Percentiles rank a stretch among this genome's conserved stretches.
Evolutionary conservation across 2,797 vertebrate genomes (phyloP).

Genomic region (Crenichthys baileyi): DNA sequence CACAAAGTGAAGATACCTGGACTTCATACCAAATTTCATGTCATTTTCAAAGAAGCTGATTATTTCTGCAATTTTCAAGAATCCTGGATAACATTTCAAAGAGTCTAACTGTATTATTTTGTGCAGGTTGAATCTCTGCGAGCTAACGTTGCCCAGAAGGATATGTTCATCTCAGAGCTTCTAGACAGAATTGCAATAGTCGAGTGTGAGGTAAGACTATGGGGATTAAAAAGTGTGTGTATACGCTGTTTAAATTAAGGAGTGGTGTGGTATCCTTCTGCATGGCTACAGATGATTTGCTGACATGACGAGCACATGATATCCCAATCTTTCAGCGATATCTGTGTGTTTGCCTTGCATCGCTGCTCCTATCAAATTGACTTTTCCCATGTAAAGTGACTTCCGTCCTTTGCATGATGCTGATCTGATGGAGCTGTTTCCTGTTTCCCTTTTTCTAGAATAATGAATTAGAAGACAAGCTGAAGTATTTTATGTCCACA

Average conservation of each 20-base stretch:
- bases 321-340: slow-evolving; percentile 25
- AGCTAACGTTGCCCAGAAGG: slow-evolving; percentile 92
- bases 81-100: neutral
- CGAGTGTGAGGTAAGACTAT: slow-evolving; percentile 92
- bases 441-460: slow-evolving; percentile 87
- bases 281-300: slow-evolving; percentile 31
- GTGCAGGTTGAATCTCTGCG: slow-evolving; percentile 89
- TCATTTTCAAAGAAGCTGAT: neutral
- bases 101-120: slow-evolving; percentile 10
- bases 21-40: neutral
- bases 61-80: neutral
- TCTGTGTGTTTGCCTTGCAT: slow-evolving; percentile 42
- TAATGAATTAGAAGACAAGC: slow-evolving; percentile 97
- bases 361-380: slow-evolving; percentile 36
- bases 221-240: neutral
- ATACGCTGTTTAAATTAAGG: slow-evolving; percentile 4
- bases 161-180: slow-evolving; percentile 93
- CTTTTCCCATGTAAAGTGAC: slow-evolving; percentile 43
- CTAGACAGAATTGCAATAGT: slow-evolving; percentile 96
- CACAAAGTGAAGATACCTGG: neutral
- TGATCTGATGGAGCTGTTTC: slow-evolving; percentile 77
- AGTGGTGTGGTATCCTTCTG: slow-evolving; percentile 50
- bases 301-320: slow-evolving; percentile 40
- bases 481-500: slow-evolving; percentile 91
- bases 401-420: slow-evolving; percentile 65